phyloP scores from a whole-genome alignment of 2,797 vertebrate genomes.

The Zenarchopterus dispar region DNA sequence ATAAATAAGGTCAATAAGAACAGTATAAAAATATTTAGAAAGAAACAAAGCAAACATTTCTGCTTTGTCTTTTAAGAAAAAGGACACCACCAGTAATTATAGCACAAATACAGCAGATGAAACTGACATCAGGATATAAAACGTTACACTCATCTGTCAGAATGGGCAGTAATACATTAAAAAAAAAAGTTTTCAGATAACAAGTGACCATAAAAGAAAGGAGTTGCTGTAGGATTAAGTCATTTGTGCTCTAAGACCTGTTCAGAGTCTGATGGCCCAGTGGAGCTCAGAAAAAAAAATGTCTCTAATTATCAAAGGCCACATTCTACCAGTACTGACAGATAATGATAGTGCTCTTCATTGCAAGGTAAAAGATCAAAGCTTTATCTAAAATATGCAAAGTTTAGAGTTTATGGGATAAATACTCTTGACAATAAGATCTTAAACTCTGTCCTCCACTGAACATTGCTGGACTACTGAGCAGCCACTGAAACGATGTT shows the following conservation, averaged over 20 bases:
- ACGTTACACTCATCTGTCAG: slow-evolving; percentile 45
- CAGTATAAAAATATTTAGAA: not conserved
- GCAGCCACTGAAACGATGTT: not conserved
- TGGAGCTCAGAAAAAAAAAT: not conserved
- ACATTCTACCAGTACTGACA: not conserved
- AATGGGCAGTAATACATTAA: slow-evolving; percentile 44
- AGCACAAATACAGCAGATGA: not conserved
- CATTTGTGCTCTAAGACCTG: not conserved
- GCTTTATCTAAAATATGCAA: not conserved
- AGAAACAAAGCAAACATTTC: not conserved
- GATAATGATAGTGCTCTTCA: not conserved
- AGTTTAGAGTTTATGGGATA: not conserved
- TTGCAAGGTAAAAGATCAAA: too few relatives aligned
- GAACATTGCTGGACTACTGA: too few relatives aligned
- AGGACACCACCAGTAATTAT: not conserved
- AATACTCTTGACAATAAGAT: not conserved
- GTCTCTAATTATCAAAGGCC: not conserved
- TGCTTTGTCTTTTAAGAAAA: not conserved
- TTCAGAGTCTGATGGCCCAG: not conserved
- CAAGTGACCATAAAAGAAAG: not conserved
- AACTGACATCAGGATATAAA: not conserved
- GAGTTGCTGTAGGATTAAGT: slow-evolving; percentile 1
- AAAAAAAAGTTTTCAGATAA: slow-evolving; percentile 2
- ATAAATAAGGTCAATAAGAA: not conserved
- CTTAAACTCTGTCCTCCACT: not conserved